Evolutionary conservation across 2,113 vertebrate species (phyloP).

Genomic region (Morone chrysops): DNA sequence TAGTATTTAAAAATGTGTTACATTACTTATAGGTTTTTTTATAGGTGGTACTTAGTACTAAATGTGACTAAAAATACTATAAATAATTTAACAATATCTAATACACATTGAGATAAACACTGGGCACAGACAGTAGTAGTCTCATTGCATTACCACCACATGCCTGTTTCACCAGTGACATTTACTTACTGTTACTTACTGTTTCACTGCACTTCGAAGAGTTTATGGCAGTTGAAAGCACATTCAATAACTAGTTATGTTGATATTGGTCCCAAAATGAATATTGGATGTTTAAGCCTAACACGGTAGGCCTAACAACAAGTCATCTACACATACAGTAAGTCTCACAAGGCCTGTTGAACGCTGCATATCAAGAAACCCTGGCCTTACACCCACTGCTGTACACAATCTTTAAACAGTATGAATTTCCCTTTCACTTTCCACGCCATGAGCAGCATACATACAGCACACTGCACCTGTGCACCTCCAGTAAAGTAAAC

Average conservation of each 20-base stretch:
- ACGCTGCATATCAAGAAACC: neutral
- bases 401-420: neutral
- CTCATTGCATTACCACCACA: neutral
- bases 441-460: neutral
- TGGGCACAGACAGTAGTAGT: too few relatives aligned
- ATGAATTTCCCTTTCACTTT: neutral
- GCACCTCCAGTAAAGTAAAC: slow-evolving; percentile 55
- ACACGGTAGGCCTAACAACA: neutral
- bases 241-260: neutral
- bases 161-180: neutral
- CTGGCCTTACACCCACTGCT: neutral
- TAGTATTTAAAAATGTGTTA: too few relatives aligned
- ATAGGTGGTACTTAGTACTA: too few relatives aligned
- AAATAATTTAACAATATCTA: too few relatives aligned
- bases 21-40: too few relatives aligned
- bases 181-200: too few relatives aligned
- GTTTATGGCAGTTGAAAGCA: neutral
- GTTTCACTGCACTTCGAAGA: neutral
- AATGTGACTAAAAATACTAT: too few relatives aligned
- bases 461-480: neutral
- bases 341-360: neutral
- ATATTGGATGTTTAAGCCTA: neutral
- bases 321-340: neutral
- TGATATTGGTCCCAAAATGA: neutral
- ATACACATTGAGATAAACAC: too few relatives aligned